Evolutionary conservation across 2,797 vertebrate species (phyloP), one percentile per base, ranked within the genome.

Genomic region (Myotis planiceps): DNA sequence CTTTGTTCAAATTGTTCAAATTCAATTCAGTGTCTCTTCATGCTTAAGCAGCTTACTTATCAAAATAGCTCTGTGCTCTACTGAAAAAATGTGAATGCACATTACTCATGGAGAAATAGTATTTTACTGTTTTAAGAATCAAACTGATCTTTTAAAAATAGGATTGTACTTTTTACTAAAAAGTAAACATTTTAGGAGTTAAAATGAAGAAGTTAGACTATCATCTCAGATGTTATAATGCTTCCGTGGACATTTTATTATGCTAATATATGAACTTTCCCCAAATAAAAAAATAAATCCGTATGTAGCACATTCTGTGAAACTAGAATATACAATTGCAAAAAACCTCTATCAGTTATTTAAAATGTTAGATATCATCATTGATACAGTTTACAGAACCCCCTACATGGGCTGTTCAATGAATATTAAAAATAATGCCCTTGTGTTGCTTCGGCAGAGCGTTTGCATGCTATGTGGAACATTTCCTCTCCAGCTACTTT

Each of bases 401-500:
- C 6, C 12, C 1, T 45, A 74, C 68, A 4, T 34, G 76, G 55
- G 18, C 25, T 58, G 10, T 47, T 78, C 82, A 78, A 39, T 51
- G 8, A 14, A 74, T 47, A 58, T 39, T 60, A 60, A 82, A 92
- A 78, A 37, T 34, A 15, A 25, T 12, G 12, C 27, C 29, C 45
- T 25, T 25, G 19, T 49, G 60, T 92, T 83, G 37, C 63, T 60
- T 37, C 74, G 75, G 60, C 51, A 10, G 13, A 27, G 32, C 34
- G n/a, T 93, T 66, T 53, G 37, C 49, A 32, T 39, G 29, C 79
- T 53, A 27, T 10, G 75, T 37, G 88, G 39, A 39, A 58, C 14
- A 42, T 37, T 95, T 92, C 90, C 86, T 90, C 39, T 78, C 86
- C 39, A 94, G 21, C 49, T 60, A 4, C 85, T 74, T 84, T 80